These are phyloP conservation scores for Pammene aurita DNA, from an alignment of 2,888 invertebrate species.

Conservation along the genomic window DNA sequence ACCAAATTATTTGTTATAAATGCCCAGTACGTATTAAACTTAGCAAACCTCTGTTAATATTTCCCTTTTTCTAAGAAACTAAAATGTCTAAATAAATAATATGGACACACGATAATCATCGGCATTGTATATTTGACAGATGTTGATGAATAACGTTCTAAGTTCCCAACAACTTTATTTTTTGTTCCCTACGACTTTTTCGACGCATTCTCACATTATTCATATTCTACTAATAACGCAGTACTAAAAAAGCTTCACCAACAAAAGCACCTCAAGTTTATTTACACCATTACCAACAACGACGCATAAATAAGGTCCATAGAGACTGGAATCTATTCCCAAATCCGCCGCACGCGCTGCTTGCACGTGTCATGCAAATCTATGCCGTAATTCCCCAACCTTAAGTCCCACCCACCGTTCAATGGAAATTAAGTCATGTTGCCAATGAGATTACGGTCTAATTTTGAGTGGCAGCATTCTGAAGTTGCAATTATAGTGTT, in stretches of 20 bases:
- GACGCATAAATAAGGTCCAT: conserved; percentile 32
- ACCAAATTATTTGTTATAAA: no score
- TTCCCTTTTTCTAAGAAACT: no score
- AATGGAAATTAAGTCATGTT: neutral
- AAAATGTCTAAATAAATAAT: no score
- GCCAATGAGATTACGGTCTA: no score
- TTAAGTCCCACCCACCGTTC: neutral
- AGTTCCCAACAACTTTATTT: neutral
- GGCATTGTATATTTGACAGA: no score
- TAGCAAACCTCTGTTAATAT: no score
- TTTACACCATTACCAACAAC: conserved; percentile 34
- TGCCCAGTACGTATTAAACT: no score
- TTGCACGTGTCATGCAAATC: conserved; percentile 73
- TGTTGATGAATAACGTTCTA: no score
- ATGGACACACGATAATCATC: no score
- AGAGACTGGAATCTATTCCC: conserved; percentile 34
- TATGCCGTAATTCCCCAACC: neutral
- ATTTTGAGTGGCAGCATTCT: neutral
- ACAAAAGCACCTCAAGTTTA: conserved; percentile 39
- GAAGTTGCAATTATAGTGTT: neutral
- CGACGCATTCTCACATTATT: neutral
- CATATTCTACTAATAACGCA: neutral
- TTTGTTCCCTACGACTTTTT: neutral
- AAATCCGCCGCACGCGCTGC: conserved; percentile 63
- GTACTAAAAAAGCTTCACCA: neutral